Percentiles rank a stretch among this genome's conserved stretches.
These are phyloP conservation scores for Bombus affinis DNA, from an alignment of 1,140 invertebrate species.

Conservation along the genomic window DNA sequence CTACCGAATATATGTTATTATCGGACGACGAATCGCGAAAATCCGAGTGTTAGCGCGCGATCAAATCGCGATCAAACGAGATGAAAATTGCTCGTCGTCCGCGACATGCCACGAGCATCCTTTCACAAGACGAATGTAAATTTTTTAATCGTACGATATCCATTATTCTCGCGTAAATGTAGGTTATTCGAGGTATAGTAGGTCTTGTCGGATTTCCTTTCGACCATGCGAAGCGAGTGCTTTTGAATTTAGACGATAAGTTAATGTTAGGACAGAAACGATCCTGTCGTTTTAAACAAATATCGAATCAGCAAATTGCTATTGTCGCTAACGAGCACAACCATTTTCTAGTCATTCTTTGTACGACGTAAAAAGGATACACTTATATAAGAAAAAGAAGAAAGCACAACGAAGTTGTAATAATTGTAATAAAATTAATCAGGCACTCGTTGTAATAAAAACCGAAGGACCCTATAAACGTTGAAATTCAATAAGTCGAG, in stretches of 20 bases:
- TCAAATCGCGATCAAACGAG: constrained; percentile 20
- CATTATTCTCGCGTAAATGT: no score
- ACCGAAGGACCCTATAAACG: background rate
- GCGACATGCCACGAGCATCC: constrained; percentile 3
- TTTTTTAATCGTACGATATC: no score
- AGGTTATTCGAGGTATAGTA: no score
- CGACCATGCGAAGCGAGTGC: no score
- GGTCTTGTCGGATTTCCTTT: no score
- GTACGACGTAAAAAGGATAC: background rate
- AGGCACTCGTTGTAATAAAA: background rate
- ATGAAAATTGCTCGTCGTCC: background rate
- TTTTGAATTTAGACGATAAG: no score
- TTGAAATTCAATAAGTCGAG: constrained; percentile 14
- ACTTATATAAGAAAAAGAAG: background rate
- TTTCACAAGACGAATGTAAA: no score
- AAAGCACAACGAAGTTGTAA: background rate
- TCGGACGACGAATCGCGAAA: constrained; percentile 39
- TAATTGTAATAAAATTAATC: background rate
- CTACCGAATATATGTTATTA: constrained; percentile 47
- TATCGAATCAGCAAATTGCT: no score
- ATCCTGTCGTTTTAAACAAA: no score
- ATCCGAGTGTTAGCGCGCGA: background rate
- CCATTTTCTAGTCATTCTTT: no score
- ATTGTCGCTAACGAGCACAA: no score
- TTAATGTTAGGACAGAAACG: no score